A percentile compares a stretch with the other conserved stretches of the same genome.
phyloP scores from a whole-genome alignment of 2,888 invertebrate genomes.

The Oxyteleia sp. region DNA sequence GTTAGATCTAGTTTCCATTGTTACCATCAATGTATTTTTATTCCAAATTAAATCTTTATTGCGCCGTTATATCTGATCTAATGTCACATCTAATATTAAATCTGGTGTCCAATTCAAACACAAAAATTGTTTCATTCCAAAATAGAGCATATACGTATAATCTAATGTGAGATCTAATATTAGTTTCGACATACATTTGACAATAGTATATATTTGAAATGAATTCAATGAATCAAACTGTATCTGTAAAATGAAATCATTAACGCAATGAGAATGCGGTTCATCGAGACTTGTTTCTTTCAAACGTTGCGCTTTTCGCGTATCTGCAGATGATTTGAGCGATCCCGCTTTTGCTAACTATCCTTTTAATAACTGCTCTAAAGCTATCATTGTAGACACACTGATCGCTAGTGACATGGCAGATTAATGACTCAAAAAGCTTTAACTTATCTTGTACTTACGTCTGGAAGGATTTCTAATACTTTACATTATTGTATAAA shows the following conservation, averaged over 20 bases:
- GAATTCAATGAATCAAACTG: no score
- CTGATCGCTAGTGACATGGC: constrained; percentile 72
- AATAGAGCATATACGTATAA: no score
- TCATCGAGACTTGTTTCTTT: constrained; percentile 66
- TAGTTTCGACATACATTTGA: background rate
- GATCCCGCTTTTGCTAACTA: constrained; percentile 77
- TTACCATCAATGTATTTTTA: no score
- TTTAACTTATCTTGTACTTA: constrained; percentile 61
- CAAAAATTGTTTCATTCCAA: background rate
- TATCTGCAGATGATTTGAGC: constrained; percentile 76
- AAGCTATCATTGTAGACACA: constrained; percentile 72
- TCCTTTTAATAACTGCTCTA: constrained; percentile 72
- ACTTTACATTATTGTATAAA: constrained; percentile 4
- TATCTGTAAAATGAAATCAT: background rate
- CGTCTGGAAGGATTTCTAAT: constrained; percentile 66
- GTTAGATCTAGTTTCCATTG: no score
- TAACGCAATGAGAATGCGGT: constrained; percentile 68
- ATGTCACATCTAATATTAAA: no score
- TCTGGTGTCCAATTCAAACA: no score
- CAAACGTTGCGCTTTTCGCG: constrained; percentile 69
- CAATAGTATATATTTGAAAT: no score
- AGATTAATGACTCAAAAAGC: constrained; percentile 67
- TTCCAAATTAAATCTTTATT: no score
- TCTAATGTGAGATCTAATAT: background rate
- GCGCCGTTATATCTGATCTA: no score